Evolutionary conservation across 2,888 invertebrate genomes (phyloP), one percentile per base, ranked within the genome.

Genomic region (Fragum fragum): DNA sequence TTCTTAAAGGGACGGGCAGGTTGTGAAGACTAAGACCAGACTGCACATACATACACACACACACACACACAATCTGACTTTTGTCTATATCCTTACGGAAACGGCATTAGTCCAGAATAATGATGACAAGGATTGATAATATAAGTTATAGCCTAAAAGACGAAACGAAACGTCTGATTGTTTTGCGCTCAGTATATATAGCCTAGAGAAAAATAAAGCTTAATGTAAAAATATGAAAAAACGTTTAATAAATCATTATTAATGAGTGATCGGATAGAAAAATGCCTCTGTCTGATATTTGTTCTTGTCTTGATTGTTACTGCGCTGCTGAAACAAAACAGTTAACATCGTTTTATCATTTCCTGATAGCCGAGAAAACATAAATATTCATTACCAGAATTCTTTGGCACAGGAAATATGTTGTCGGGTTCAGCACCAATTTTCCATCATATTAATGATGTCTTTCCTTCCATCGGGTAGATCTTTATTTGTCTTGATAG

Each of bases 261-360:
- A 36, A 66, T 42, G 42, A 36, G 42, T 66, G 42, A 66, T 66
- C 66, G 42, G 39, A 42, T 66, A 66, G n/a, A 66, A 23, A 36
- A 36, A n/a, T n/a, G 5, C 5, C 47, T 23, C 42, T 32, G 66
- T 42, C 42, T 66, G 21, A 66, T 66, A 83, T 77, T 83, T 66
- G 76, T 73, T 53, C 77, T 55, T 57, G 61, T 63, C 79, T 74
- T 71, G 77, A 6, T 3, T 83, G 79, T 77, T 83, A 74, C 76
- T 74, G 42, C 76, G 77, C 47, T 75, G 77, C 76, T 79, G 83
- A 83, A 83, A 83, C 83, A 83, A 83, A 83, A 83, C 83, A 83
- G 83, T 83, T 83, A 79, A 79, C 83, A 83, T 83, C 79, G 71
- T 83, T 83, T 83, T 83, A 83, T 79, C 83, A 83, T 83, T 80